phyloP scores from a whole-genome alignment of 2,113 vertebrate genomes.

The Bathybates hornii region DNA sequence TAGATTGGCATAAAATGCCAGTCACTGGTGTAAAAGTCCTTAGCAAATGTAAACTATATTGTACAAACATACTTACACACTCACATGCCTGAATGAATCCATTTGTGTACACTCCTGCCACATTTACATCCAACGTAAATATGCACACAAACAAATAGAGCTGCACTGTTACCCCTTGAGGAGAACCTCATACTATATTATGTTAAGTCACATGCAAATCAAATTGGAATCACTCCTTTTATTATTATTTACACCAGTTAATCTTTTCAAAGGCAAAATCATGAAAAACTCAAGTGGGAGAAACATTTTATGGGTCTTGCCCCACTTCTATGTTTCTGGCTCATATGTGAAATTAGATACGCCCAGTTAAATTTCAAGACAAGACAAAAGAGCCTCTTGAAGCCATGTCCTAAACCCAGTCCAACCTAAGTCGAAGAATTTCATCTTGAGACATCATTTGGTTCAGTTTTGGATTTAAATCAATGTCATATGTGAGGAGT shows the following conservation, averaged over 20 bases:
- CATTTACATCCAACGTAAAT: not conserved
- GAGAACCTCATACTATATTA: not conserved
- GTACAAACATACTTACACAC: not conserved
- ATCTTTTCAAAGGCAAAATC: not conserved
- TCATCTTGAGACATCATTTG: not conserved
- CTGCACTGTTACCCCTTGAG: not conserved
- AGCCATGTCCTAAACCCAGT: not conserved
- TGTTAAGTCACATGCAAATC: not conserved
- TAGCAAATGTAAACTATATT: not conserved
- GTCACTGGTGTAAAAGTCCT: not conserved
- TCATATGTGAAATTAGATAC: not conserved
- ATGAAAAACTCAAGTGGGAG: not conserved
- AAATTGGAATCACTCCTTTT: not conserved
- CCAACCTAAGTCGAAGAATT: fast-evolving
- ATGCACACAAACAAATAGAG: not conserved
- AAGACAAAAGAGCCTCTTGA: not conserved
- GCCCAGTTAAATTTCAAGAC: not conserved
- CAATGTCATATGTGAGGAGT: not conserved
- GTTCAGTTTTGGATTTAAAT: not conserved
- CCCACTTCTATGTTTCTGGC: not conserved
- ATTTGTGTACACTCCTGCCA: not conserved
- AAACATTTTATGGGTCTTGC: not conserved
- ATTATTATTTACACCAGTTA: not conserved
- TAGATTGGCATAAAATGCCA: not conserved
- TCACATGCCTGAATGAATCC: not conserved